Evolutionary conservation across 2,113 vertebrate genomes (phyloP), one percentile per base, ranked within the genome.

Genomic region (Prionailurus bengalensis): DNA sequence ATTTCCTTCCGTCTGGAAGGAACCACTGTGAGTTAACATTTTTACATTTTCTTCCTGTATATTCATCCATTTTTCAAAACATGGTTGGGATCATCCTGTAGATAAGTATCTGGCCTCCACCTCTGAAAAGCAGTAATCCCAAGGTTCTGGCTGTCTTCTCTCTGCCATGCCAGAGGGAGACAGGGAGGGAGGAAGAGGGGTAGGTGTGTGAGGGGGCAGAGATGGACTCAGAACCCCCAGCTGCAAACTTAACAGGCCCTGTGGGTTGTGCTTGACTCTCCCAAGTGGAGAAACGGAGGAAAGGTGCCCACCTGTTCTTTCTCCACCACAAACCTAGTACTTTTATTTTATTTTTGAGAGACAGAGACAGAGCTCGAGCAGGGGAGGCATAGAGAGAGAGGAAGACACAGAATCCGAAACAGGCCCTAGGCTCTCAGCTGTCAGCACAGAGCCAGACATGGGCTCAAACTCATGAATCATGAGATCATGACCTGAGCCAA

Each of bases 1-100:
- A 42, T 92, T 76, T 94, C 85, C 79, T 45, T 74, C 42, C 23
- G 58, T 21, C 80, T 16, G 3, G 76, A 93, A 58, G 84, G 78
- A 93, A 71, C 31, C 36, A 39, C 73, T 71, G 25, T 83, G 66
- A 0, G 0, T 48, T 53, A 85, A 48, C 19, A 65, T 82, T 85
- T 83, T 14, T 33, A 9, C 86, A 61, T 73, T 70, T 95, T 65
- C 91, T 82, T 91, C 79, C 89, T 73, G 45, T 79, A 65, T 4
- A 8, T 70, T 89, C 95, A 76, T 61, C n/a, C 70, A 66, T 83
- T 93, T 95, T 96, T 76, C 82, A 91, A 79, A 86, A 87, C 42
- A 21, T 80, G 29, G 19, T 25, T 84, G 66, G 93, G 86, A 76
- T 80, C 83, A 89, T 61, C 82, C 82, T 71, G 12, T 39, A 63